phyloP scores from a whole-genome alignment of 2,888 invertebrate species.

The Polymixis lichenea region DNA sequence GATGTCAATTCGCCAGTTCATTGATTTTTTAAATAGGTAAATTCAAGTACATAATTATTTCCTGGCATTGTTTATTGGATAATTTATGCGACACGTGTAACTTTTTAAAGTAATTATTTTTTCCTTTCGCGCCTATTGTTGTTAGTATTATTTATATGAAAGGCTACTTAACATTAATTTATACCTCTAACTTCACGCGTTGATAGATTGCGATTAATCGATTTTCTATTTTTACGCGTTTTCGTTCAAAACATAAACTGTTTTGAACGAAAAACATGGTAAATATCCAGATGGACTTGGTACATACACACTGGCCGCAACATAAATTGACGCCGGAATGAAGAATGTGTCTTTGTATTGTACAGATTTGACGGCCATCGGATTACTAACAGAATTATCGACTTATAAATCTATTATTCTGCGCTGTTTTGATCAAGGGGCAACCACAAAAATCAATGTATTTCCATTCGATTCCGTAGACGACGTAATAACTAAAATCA shows the following conservation, averaged over 20 bases:
- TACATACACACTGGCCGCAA: too few relatives aligned
- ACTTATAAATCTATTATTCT: background rate
- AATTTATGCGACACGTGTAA: conserved; percentile 22
- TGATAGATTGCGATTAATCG: conserved; percentile 29
- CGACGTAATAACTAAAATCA: background rate
- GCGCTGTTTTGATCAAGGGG: background rate
- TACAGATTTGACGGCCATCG: too few relatives aligned
- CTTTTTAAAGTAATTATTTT: background rate
- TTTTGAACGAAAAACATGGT: conserved; percentile 18
- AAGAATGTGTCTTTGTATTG: background rate
- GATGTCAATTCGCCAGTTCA: conserved; percentile 29
- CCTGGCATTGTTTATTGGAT: conserved; percentile 2
- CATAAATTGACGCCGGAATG: too few relatives aligned
- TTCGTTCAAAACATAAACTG: conserved; percentile 3
- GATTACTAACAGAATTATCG: background rate
- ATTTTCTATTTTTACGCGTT: conserved; percentile 28
- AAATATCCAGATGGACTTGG: conserved; percentile 13
- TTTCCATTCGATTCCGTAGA: background rate
- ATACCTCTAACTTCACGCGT: conserved; percentile 5
- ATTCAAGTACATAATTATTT: conserved; percentile 25
- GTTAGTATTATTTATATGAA: background rate
- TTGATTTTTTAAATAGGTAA: conserved; percentile 35
- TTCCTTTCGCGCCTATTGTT: background rate
- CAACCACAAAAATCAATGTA: background rate
- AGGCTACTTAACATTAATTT: conserved; percentile 31